phyloP scores from a whole-genome alignment of 2,113 vertebrate species.

The Amia ocellicauda region DNA sequence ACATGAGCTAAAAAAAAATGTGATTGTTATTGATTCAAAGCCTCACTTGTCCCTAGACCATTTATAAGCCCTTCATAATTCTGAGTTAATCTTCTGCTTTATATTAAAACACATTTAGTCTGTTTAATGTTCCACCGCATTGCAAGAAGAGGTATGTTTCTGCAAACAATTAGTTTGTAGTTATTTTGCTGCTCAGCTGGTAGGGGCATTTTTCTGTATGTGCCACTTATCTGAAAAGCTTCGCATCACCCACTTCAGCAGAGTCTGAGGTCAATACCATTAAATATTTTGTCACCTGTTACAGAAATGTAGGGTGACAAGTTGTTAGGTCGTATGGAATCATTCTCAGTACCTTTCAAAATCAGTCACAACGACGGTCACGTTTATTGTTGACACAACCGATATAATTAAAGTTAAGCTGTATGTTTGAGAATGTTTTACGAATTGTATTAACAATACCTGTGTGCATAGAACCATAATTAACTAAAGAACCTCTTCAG shows the following conservation, averaged over 20 bases:
- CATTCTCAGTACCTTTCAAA: neutral
- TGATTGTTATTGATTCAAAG: constrained; percentile 46
- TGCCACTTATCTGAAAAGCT: constrained; percentile 1
- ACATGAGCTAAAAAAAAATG: constrained; percentile 47
- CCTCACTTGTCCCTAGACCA: constrained; percentile 22
- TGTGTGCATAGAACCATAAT: too few relatives aligned
- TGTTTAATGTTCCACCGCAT: constrained; percentile 13
- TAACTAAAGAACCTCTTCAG: too few relatives aligned
- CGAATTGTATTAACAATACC: too few relatives aligned
- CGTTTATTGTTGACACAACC: neutral
- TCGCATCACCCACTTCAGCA: constrained; percentile 2
- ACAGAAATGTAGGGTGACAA: neutral
- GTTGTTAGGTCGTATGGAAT: neutral
- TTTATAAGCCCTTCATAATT: constrained; percentile 30
- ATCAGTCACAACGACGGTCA: neutral
- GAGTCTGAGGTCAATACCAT: neutral
- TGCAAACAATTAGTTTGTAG: constrained; percentile 20
- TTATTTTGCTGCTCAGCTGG: neutral
- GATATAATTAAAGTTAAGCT: neutral
- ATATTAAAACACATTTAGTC: neutral
- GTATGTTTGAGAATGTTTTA: too few relatives aligned
- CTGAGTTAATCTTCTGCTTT: constrained; percentile 17
- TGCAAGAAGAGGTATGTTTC: constrained; percentile 21
- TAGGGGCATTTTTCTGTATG: neutral
- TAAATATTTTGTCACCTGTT: constrained; percentile 23